Evolutionary conservation across 2,113 vertebrate genomes (phyloP), one percentile per base, ranked within the genome.

Genomic region (Leptosomus discolor): DNA sequence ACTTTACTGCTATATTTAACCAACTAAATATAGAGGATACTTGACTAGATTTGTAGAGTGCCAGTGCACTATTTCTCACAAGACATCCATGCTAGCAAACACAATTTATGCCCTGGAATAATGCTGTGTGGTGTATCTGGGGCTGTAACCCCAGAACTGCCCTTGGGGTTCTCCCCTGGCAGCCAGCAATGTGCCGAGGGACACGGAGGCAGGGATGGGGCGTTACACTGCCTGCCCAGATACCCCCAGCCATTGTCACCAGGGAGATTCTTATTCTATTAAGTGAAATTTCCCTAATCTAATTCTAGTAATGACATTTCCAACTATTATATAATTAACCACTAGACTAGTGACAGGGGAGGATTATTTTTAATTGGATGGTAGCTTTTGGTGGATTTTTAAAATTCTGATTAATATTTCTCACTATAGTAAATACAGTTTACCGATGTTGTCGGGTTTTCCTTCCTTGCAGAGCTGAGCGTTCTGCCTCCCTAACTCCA

Each of bases 1-100:
- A 63, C 77, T 95, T 88, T 92, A 48, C 15, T 74, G 70, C 83
- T 93, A 75, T 95, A 92, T 96, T 89, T 95, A 92, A 88, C 78
- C 45, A 88, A 69, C 93, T 90, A 95, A 92, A 90, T 79, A 67
- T 85, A 94, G 93, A 95, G 61, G 84, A 89, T 76, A 90, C 93
- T 96, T 91, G 87, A 95, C 90, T 84, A 90, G 65, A 91, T 94
- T 95, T 76, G 94, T 88, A 41, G 90, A 91, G 84, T 85, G 78
- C 39, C 89, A 94, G 86, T 76, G 69, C 51, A 75, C 81, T 82
- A 19, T 57, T 96, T 85, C 80, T 94, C 90, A 69, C 63, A 69
- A 90, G 79, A 68, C 51, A 69, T 43, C 46, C 39, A 4, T 87
- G 65, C 88, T 50, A 56, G 56, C 56, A 77, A 90, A 88, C 60